Percentiles rank a stretch among this genome's conserved stretches.
phyloP scores from a whole-genome alignment of 2,113 vertebrate species.

The Chelonoidis abingdonii region DNA sequence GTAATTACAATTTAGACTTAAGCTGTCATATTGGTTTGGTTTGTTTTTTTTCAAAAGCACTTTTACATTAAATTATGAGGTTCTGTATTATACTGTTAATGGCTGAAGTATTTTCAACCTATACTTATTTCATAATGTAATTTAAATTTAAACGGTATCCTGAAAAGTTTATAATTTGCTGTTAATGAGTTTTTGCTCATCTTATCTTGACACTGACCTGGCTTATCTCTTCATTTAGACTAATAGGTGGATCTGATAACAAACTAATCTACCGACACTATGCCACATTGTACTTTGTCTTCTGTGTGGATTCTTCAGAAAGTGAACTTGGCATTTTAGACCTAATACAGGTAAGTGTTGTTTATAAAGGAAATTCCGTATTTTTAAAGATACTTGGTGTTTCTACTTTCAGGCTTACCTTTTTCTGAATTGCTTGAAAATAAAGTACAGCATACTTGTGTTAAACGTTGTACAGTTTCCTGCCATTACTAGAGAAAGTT shows the following conservation, averaged over 20 bases:
- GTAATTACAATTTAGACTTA: not conserved
- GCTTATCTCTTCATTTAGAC: constrained; percentile 80
- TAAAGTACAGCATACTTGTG: not conserved
- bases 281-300: constrained; percentile 98
- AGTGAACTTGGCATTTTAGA: constrained; percentile 99
- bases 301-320: constrained; percentile 99
- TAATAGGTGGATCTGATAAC: constrained; percentile 99
- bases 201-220: not conserved
- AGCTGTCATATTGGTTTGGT: not conserved
- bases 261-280: constrained; percentile 99
- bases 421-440: not conserved
- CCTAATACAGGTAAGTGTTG: constrained; percentile 93
- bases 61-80: not conserved
- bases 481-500: not conserved
- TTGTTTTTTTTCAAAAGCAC: not conserved
- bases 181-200: not conserved
- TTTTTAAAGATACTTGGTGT: not conserved
- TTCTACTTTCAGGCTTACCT: not conserved
- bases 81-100: not conserved
- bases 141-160: not conserved
- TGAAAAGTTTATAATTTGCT: not conserved
- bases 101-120: too few relatives aligned
- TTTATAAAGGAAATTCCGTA: not conserved
- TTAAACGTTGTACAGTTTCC: not conserved
- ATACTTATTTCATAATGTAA: too few relatives aligned